Percentiles rank a stretch among this genome's conserved stretches.
Conservation (phyloP, 2,888 invertebrate species). For the Scaptomyza polygonia region DNA sequence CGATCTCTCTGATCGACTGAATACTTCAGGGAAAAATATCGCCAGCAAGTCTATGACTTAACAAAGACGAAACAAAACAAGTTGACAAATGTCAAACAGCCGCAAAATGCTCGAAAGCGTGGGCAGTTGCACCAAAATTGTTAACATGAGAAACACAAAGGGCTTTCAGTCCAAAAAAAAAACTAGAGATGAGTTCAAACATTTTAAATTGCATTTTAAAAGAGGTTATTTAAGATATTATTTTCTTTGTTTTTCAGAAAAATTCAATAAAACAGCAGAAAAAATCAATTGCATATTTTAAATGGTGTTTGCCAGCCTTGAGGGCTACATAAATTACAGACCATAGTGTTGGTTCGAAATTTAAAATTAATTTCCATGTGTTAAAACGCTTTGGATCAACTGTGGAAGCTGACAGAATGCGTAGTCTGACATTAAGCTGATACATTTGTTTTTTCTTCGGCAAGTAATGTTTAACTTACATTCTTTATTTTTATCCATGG, state of each 20-base stretch:
- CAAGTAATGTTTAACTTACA: conserved; percentile 88
- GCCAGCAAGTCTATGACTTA: conserved; percentile 46
- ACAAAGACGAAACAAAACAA: conserved; percentile 51
- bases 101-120: conserved; percentile 49
- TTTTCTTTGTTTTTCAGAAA: background rate
- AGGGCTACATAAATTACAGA: background rate
- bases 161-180: conserved; percentile 10
- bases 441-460: background rate
- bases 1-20: background rate
- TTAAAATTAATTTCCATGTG: background rate
- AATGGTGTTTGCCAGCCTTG: background rate
- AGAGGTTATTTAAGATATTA: background rate
- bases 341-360: background rate
- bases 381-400: background rate
- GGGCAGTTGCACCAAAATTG: conserved; percentile 56
- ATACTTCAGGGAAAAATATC: conserved; percentile 19
- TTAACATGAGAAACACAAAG: conserved; percentile 46
- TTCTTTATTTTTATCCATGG: conserved; percentile 99
- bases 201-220: background rate
- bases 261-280: background rate
- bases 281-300: background rate
- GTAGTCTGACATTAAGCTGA: too few relatives aligned
- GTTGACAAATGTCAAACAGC: conserved; percentile 76
- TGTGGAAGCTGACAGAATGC: too few relatives aligned
- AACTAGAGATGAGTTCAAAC: background rate